phyloP scores from a whole-genome alignment of 2,113 vertebrate genomes.

The Otus sunia region DNA sequence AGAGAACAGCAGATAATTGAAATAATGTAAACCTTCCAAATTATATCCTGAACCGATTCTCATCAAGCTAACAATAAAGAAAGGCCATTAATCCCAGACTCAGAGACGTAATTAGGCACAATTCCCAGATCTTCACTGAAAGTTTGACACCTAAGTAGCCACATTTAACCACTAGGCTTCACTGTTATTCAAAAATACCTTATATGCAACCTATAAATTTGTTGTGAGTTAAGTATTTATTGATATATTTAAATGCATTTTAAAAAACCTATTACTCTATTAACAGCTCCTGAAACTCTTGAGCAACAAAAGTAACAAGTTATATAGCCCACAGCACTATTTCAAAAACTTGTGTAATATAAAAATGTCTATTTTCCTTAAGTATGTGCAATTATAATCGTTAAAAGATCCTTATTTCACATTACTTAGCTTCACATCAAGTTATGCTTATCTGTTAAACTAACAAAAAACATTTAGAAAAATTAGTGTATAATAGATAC shows the following conservation, averaged over 20 bases:
- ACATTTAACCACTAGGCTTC: neutral
- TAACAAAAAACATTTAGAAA: neutral
- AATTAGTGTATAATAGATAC: fast-evolving
- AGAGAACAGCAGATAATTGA: neutral
- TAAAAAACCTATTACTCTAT: neutral
- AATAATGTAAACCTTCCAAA: neutral
- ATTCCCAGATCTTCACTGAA: neutral
- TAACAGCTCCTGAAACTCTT: neutral
- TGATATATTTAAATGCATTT: neutral
- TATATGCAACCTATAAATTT: neutral
- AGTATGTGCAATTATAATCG: neutral
- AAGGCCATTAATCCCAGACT: neutral
- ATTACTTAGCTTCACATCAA: too few species aligned
- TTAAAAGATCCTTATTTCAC: neutral
- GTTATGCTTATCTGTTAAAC: neutral
- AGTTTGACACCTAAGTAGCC: neutral
- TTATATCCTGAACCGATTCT: neutral
- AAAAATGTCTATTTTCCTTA: fast-evolving
- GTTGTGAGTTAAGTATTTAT: neutral
- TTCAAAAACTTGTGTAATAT: fast-evolving
- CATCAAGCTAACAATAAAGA: neutral
- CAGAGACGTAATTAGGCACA: neutral
- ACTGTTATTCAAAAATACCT: neutral
- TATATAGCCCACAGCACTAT: too few species aligned
- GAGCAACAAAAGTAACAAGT: neutral